Percentiles rank a stretch among this genome's conserved stretches.
Evolutionary conservation across 2,797 vertebrate genomes (phyloP).

Genomic region (Vireo griseus): DNA sequence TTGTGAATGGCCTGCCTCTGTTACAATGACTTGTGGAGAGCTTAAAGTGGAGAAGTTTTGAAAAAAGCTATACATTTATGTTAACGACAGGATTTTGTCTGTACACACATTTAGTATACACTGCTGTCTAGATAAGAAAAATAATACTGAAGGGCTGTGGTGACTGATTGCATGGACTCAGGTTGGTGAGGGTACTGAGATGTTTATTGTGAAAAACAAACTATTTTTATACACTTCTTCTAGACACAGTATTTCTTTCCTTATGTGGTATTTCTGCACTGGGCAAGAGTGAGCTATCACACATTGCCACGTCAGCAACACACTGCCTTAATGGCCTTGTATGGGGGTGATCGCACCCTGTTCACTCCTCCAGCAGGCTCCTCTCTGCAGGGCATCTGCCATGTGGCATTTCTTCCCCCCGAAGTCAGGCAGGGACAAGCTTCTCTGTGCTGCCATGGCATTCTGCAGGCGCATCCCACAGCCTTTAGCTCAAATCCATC

Average conservation of each 20-base stretch:
- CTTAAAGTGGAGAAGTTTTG: neutral
- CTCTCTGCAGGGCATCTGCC: neutral
- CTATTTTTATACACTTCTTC: neutral
- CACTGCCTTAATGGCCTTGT: neutral
- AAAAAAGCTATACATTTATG: neutral
- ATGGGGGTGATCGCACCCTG: neutral
- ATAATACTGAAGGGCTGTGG: neutral
- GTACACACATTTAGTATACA: neutral
- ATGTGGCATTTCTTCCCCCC: neutral
- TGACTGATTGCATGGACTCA: rapidly evolving
- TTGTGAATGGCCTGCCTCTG: neutral
- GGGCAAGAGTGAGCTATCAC: rapidly evolving
- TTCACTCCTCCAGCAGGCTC: neutral
- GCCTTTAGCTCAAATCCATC: neutral
- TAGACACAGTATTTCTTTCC: neutral
- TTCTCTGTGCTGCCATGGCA: neutral
- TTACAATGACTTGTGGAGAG: neutral
- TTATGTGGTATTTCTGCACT: neutral
- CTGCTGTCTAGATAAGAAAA: neutral
- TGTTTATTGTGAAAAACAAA: neutral
- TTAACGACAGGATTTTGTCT: neutral
- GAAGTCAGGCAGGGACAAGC: neutral
- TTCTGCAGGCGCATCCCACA: neutral
- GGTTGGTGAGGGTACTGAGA: neutral
- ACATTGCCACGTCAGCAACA: neutral